Evolutionary conservation across 2,888 invertebrate species (phyloP), one percentile per base, ranked within the genome.

Genomic region (Perizoma affinitatum): DNA sequence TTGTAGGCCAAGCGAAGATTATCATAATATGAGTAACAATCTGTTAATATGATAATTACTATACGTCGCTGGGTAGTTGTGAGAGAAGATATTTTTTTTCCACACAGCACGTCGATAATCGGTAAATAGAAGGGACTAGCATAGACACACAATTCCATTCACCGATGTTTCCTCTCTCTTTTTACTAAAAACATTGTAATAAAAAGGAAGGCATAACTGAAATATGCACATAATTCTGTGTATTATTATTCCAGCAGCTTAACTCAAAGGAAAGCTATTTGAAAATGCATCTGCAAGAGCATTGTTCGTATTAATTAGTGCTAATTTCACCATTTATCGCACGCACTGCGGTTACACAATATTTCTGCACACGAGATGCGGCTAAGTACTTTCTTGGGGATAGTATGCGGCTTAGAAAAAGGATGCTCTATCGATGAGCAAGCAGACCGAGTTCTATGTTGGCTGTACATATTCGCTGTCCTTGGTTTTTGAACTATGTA

Each of bases 321-420:
- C 70, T 69, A 74, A 74, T 74, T 70, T 71, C 67, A 60, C 66
- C 65, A 63, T 66, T 70, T 74, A 74, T 68, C 72, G 57, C 67
- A 67, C 61, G 63, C 70, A 70, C 63, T 51, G 60, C 55, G 50
- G 66, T 69, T 65, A 67, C 70, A 63, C 65, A 66, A 66, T 67
- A 58, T 45, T 57, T 51, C 75, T 74, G 46, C 53, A 56, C 51
- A 56, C 51, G 55, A 56, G 45, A 63, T 41, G 50, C 35, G 42
- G 9, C n/a, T 22, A 3, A 22, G 1, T 40, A 45, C 48, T 61
- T 61, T 58, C 51, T 36, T 54, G 35, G 41, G 22, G 33, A 53
- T 9, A 9, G n/a, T 10, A 9, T 43, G n/a, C 43, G 8, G 6
- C 10, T 35, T 48, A n/a, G 10, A 48, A 36, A 4, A 38, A 38